Conservation (phyloP, 2,888 invertebrate species). For the Hipparchia semele region DNA sequence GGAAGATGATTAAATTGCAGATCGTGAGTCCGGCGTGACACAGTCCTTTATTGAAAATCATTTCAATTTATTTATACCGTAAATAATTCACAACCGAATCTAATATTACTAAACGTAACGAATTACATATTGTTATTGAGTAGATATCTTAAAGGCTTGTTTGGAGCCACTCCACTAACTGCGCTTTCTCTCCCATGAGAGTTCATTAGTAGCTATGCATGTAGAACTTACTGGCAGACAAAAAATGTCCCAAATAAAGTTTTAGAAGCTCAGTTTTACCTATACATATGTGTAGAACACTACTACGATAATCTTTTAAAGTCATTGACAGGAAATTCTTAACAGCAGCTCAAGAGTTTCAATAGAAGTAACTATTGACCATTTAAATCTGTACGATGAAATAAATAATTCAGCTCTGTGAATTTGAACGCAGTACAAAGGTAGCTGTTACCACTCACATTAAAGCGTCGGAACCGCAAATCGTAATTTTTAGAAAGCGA, state of each 20-base stretch:
- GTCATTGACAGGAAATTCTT: too few species aligned
- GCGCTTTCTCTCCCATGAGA: background rate
- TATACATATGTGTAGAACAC: background rate
- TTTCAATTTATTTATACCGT: background rate
- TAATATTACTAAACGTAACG: background rate
- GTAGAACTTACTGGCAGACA: background rate
- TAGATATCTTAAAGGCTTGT: background rate
- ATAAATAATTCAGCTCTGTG: too few species aligned
- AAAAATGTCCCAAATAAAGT: background rate
- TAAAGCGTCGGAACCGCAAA: background rate
- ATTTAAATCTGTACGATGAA: too few species aligned
- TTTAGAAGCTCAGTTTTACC: background rate
- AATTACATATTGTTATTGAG: background rate
- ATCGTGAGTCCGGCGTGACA: background rate
- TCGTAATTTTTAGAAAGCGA: conserved; percentile 9
- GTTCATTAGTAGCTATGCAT: background rate
- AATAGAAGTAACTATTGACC: too few species aligned
- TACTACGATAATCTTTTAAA: too few species aligned
- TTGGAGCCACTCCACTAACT: background rate
- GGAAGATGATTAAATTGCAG: background rate
- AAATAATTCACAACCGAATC: background rate
- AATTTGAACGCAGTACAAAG: background rate
- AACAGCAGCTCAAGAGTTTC: too few species aligned
- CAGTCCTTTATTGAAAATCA: background rate
- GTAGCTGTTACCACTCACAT: background rate